Evolutionary conservation across 1,140 invertebrate species (phyloP).

Genomic region (Gryon sp.): DNA sequence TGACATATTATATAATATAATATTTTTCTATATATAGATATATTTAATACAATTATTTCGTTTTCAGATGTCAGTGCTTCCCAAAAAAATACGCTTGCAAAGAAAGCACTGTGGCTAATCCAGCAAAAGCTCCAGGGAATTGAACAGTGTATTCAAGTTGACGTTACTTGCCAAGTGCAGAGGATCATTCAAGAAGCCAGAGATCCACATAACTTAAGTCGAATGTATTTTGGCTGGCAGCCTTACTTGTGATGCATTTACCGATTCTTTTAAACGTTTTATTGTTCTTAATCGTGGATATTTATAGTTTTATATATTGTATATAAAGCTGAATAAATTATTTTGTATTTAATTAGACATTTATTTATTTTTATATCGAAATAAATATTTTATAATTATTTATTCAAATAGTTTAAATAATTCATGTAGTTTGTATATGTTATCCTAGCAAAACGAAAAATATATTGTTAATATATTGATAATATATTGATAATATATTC

Average conservation of each 20-base stretch:
- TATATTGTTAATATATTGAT: no score
- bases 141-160: slow-evolving; percentile 84
- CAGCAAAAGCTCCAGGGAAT: slow-evolving; percentile 91
- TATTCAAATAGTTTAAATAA: no score
- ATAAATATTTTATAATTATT: no score
- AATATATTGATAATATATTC: no score
- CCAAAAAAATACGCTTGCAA: slow-evolving; percentile 83
- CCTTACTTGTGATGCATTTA: slow-evolving; percentile 85
- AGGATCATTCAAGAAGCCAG: slow-evolving; percentile 90
- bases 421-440: no score
- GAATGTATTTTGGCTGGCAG: slow-evolving; percentile 93
- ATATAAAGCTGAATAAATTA: no score
- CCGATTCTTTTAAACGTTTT: no score
- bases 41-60: slow-evolving; percentile 1
- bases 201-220: slow-evolving; percentile 87
- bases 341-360: no score
- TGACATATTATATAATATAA: background rate
- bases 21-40: background rate
- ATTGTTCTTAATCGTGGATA: no score
- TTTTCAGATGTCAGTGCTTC: slow-evolving; percentile 28
- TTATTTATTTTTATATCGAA: no score
- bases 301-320: no score
- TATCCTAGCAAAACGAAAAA: no score
- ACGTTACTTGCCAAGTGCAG: slow-evolving; percentile 90
- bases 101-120: slow-evolving; percentile 88